Percentiles rank a stretch among this genome's conserved stretches.
Evolutionary conservation across 2,113 vertebrate genomes (phyloP).

Genomic region (Carassius auratus): DNA sequence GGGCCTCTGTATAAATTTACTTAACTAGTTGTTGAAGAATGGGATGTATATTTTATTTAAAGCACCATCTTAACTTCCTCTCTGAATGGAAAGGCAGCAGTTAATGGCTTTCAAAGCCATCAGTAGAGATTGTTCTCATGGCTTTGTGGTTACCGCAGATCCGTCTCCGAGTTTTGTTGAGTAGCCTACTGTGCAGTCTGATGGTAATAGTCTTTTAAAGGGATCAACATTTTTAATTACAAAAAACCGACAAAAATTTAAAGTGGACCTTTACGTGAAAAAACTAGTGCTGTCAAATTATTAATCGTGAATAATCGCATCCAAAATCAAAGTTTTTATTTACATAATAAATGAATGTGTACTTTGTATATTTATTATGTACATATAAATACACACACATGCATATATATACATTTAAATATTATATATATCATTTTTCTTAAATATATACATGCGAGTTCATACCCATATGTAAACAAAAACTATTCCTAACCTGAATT

Average conservation of each 20-base stretch:
- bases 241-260: not conserved
- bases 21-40: slow-evolving; percentile 45
- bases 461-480: too few relatives aligned
- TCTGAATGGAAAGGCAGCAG: slow-evolving; percentile 21
- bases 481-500: not conserved
- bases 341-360: too few relatives aligned
- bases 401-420: too few relatives aligned
- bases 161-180: not conserved
- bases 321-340: too few relatives aligned
- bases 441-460: too few relatives aligned
- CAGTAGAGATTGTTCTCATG: slow-evolving; percentile 13
- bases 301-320: too few relatives aligned
- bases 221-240: not conserved
- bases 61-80: slow-evolving; percentile 28
- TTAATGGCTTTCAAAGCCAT: slow-evolving; percentile 24
- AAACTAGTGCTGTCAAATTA: too few relatives aligned
- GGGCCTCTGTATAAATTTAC: slow-evolving; percentile 45
- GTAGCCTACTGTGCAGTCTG: not conserved
- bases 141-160: slow-evolving; percentile 11
- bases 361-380: too few relatives aligned
- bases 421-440: too few relatives aligned
- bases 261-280: not conserved
- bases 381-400: too few relatives aligned
- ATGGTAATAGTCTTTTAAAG: not conserved
- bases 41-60: slow-evolving; percentile 51